A percentile compares a stretch with the other conserved stretches of the same genome.
Evolutionary conservation across 2,797 vertebrate species (phyloP).

Genomic region (Momotus momota): DNA sequence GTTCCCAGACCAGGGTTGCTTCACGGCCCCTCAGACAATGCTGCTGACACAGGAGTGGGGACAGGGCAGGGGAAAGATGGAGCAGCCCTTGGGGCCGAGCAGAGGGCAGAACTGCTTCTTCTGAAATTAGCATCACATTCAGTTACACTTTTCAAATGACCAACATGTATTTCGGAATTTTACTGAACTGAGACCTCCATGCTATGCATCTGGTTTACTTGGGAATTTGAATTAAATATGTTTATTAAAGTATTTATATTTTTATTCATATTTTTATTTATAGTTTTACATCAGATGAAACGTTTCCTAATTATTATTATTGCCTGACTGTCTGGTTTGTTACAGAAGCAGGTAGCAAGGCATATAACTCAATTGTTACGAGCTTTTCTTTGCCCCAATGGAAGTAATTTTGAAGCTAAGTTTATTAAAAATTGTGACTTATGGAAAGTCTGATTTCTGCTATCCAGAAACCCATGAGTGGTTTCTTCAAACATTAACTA

Average conservation of each 20-base stretch:
- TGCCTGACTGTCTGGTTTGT: neutral
- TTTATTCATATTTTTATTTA: neutral
- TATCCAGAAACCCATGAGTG: neutral
- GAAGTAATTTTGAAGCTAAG: neutral
- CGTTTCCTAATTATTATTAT: neutral
- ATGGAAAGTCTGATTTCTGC: neutral
- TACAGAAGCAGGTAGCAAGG: neutral
- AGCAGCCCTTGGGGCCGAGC: neutral
- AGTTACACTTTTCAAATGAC: neutral
- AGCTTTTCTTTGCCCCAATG: neutral
- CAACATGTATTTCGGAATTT: neutral
- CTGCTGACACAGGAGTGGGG: neutral
- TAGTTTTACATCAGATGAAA: neutral
- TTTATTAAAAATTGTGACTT: neutral
- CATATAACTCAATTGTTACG: neutral
- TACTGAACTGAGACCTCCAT: neutral
- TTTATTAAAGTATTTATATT: neutral
- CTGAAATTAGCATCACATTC: neutral
- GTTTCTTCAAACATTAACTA: neutral
- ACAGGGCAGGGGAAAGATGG: neutral
- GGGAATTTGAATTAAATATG: neutral
- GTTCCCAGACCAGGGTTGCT: neutral
- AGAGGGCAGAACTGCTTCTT: neutral
- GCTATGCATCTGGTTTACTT: neutral
- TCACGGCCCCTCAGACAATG: neutral